Base-by-base conservation (phyloP, 2,888 invertebrate genomes). In the Eilema griseolum region DNA sequence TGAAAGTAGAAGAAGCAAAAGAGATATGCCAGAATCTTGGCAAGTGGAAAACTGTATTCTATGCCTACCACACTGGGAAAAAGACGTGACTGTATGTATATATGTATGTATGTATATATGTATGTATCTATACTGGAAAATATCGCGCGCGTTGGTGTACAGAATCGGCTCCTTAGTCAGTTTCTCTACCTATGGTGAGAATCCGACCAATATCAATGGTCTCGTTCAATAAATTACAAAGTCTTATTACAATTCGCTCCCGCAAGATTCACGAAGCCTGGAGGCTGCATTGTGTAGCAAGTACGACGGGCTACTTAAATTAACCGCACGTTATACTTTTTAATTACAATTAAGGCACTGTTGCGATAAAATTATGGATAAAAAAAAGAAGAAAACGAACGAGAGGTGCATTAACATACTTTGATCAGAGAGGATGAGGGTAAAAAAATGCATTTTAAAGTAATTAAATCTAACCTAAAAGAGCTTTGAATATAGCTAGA, bases 171-270 rank as follows among this genome's bases (percentile, higher is more conserved):
- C 14, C n/a, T 41, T 26, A 63, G 62, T 52, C 28, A 59, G 60
- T 60, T 62, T 67, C 57, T 41, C 12, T 14, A 20, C 24, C n/a
- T n/a, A 63, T 33, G 37, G 28, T 69, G 64, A 69, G 69, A 69
- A 69, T 23, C 57, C 56, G 33, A 63, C 62, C 31, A 59, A 41
- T 69, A 69, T 64, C 63, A 69, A 64, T 69, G 64, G 60, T 52
- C 59, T 41, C 65, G 60, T 56, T 52, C 56, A 61, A 68, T 72
- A 72, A 72, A 72, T 72, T 61, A 68, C 56, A 28, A 64, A 41
- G 31, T 62, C 71, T 72, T 66, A 72, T 72, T 68, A 72, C 68
- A 72, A 66, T 66, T 68, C 61, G 61, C 70, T 66, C 66, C 61
- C 70, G 65, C 66, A 26, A 31, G 61, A 70, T 66, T 66, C 70